phyloP scores from a whole-genome alignment of 2,113 vertebrate genomes.

The Pomatostomus ruficeps region DNA sequence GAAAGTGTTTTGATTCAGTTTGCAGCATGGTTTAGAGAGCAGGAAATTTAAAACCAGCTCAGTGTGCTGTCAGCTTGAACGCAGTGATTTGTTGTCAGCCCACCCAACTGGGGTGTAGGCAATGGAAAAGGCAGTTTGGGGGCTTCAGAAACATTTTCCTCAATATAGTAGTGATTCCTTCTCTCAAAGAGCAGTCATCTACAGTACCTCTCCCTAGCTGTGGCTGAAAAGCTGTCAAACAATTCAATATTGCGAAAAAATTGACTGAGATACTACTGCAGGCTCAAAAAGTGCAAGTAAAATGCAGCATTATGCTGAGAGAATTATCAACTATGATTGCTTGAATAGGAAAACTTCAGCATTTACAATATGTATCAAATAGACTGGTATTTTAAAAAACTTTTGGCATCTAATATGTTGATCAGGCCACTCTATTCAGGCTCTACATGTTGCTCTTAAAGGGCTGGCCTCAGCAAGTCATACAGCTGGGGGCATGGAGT shows the following conservation, averaged over 20 bases:
- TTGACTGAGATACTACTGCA: background rate
- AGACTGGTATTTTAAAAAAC: background rate
- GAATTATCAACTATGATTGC: background rate
- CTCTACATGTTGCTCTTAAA: background rate
- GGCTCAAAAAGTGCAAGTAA: background rate
- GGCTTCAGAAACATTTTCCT: background rate
- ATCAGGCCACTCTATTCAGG: background rate
- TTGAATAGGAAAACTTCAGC: background rate
- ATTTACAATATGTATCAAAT: background rate
- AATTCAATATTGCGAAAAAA: background rate
- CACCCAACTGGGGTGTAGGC: background rate
- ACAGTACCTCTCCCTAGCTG: background rate
- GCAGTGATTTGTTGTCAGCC: background rate
- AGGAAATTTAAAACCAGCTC: constrained; percentile 52
- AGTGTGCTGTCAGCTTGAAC: background rate
- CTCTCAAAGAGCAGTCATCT: background rate
- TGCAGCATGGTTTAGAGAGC: constrained; percentile 28
- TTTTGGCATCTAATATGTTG: background rate
- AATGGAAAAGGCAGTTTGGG: background rate
- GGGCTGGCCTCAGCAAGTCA: background rate
- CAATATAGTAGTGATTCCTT: background rate
- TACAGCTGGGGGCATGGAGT: accelerated
- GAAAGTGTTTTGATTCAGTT: constrained; percentile 33
- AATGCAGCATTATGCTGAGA: background rate
- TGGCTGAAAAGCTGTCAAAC: background rate